Evolutionary conservation across 2,113 vertebrate species (phyloP), one percentile per base, ranked within the genome.

Genomic region (Tauraco erythrolophus): DNA sequence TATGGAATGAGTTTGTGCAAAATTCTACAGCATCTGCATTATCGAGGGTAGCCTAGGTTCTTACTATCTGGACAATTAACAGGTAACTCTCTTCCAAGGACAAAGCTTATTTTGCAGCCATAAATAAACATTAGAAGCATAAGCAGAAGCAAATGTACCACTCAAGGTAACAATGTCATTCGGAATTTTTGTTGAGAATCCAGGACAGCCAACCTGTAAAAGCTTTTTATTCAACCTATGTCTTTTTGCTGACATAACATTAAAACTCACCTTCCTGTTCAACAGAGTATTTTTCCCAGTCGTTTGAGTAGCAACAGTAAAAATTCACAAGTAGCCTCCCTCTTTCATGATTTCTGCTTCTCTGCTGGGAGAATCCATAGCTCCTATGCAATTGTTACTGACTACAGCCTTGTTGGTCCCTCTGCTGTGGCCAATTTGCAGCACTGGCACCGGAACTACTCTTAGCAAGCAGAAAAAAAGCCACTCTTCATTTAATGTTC

Each of bases 241-340:
- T 22, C 19, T 62, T 92, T 65, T 72, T 77, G 14, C 45, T 68
- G 53, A 30, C 25, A 2, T 37, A 66, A 60, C 28, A 51, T 15
- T 19, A 60, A 85, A 95, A 86, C 19, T 76, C 27, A 56, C 56
- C 15, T 53, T 83, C 25, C 18, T 2, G 3, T 76, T 68, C 66
- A 83, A 50, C 27, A 64, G 17, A 41, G 61, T 75, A 37, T n/a
- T 76, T 71, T 39, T 21, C 15, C 8, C 57, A 70, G 12, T 62
- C 28, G 28, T 69, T 64, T 16, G 7, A 61, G 54, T 0, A 92
- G 12, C 0, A 2, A 43, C 0, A 3, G 48, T 27, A 56, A 80
- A 80, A 60, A 60, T 13, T 39, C 11, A n/a, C 18, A 85, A 37
- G 33, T 5, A 80, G 53, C 13, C 21, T 64, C 37, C 21, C 12